Evolutionary conservation across 2,797 vertebrate genomes (phyloP).

Genomic region (Psittacula echo): DNA sequence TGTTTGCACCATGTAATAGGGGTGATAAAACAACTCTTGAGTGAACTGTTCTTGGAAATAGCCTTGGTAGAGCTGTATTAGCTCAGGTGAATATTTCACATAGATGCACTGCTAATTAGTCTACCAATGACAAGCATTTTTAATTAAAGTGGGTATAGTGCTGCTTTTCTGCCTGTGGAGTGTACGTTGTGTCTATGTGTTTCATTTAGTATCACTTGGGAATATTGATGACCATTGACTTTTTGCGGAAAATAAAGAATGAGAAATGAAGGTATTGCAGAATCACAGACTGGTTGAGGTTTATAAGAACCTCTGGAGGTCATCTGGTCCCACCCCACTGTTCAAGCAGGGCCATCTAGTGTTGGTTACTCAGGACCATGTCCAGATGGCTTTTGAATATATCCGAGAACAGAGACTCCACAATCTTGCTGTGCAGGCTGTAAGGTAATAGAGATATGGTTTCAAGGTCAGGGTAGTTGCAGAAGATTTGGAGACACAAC

Average conservation of each 20-base stretch:
- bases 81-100: neutral
- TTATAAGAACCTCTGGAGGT: neutral
- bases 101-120: neutral
- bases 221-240: neutral
- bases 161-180: neutral
- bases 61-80: neutral
- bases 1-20: neutral
- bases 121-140: neutral
- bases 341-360: neutral
- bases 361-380: neutral
- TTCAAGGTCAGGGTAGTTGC: neutral
- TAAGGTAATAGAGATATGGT: neutral
- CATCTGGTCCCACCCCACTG: neutral
- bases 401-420: neutral
- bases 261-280: neutral
- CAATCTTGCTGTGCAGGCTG: neutral
- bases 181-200: rapidly evolving
- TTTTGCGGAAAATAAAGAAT: neutral
- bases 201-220: neutral
- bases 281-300: neutral
- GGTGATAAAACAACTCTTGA: neutral
- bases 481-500: neutral
- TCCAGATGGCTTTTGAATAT: neutral
- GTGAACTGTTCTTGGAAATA: neutral
- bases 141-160: neutral